Evolutionary conservation across 2,888 invertebrate species (phyloP), one percentile per base, ranked within the genome.

Genomic region (Melitaea athalia): DNA sequence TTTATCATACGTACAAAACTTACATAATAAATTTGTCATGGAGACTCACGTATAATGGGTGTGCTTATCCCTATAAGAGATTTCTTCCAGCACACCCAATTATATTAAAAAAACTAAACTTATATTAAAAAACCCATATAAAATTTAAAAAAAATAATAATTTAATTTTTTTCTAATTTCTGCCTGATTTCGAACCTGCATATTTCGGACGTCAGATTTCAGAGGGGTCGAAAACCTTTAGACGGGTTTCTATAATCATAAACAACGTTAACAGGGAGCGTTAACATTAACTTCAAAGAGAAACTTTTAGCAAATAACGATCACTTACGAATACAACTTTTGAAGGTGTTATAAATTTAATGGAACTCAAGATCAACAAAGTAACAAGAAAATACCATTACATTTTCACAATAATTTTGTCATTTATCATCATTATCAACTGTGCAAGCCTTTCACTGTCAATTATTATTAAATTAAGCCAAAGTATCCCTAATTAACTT

Each of bases 391-490:
- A 52, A 63, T 2, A 12, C 43, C 42, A 38, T 52, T 63, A 63
- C 17, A 52, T 63, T 52, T 52, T 52, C 17, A 42, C 52, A 11
- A 62, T 45, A 0, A 63, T 47, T 64, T 57, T 24, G 31, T 47
- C 55, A 64, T 57, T 57, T 31, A 57, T 57, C 55, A 47, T 64
- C 57, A 47, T 60, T 65, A 43, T 11, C 49, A 12, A 24, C 53
- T 12, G 31, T 42, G 38, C 57, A 57, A n/a, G 52, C 5, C 15
- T 57, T 15, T 38, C 14, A 42, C 15, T 57, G 7, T 38, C 14
- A 42, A 38, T 42, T n/a, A 42, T 64, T 47, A 38, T 15, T 33
- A 17, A 42, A 24, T 42, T 63, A 17, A 45, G 43, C 12, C n/a
- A 50, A 17, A 60, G 43, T 43, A 45, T 12, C 11, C 10, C 17